Evolutionary conservation across 2,888 invertebrate genomes (phyloP).

Genomic region (Halictus ligatus): DNA sequence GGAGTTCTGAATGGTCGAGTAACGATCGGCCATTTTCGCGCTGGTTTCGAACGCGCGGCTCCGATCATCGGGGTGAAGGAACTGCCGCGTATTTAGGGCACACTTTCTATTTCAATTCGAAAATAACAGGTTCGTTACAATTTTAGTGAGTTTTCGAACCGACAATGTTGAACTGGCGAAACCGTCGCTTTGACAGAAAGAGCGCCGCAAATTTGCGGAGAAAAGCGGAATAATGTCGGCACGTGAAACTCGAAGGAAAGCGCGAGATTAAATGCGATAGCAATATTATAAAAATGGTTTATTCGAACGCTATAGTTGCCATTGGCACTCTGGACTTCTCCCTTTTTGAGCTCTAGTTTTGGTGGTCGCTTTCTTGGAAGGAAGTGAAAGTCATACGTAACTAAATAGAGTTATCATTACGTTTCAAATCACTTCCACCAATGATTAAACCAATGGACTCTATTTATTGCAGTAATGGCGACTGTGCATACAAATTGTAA

Average conservation of each 20-base stretch:
- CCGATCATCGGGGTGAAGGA: not conserved
- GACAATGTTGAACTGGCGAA: not conserved
- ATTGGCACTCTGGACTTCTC: not conserved
- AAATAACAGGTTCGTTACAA: not conserved
- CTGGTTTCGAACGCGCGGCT: not conserved
- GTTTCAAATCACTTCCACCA: not conserved
- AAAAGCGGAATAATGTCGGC: not conserved
- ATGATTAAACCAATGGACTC: not conserved
- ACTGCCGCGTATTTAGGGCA: not conserved
- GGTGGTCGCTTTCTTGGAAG: not conserved
- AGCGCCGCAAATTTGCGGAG: not conserved
- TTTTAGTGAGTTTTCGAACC: not conserved
- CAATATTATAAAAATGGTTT: not conserved
- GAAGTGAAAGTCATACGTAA: not conserved
- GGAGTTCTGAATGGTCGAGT: constrained; percentile 11
- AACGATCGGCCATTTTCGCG: not conserved
- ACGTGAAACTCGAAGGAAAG: not conserved
- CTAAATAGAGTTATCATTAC: not conserved
- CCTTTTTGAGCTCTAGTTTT: not conserved
- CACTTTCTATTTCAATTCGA: constrained; percentile 10
- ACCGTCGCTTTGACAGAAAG: not conserved
- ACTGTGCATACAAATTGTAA: not conserved
- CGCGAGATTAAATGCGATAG: not conserved
- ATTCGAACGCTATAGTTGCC: not conserved
- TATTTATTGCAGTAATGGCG: not conserved